Percentiles rank a stretch among this genome's conserved stretches.
Evolutionary conservation across 2,113 vertebrate genomes (phyloP).

Genomic region (Boleophthalmus pectinirostris): DNA sequence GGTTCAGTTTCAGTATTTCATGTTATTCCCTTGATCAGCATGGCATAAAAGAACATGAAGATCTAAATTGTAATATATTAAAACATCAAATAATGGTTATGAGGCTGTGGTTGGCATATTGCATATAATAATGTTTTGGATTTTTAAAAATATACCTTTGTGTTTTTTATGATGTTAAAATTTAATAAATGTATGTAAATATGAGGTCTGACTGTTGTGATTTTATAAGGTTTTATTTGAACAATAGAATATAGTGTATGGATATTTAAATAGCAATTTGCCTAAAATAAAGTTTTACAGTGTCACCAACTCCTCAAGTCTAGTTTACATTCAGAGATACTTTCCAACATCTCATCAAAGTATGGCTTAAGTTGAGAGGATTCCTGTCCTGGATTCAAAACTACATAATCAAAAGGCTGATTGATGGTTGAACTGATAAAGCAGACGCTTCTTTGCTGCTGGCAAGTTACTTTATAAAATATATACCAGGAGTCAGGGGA

Average conservation of each 20-base stretch:
- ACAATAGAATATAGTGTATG: neutral
- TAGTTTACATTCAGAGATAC: neutral
- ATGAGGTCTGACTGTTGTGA: neutral
- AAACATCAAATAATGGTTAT: slow-evolving; percentile 30
- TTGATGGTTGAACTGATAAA: slow-evolving; percentile 58
- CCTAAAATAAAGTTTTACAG: neutral
- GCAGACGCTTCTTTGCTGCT: slow-evolving; percentile 37
- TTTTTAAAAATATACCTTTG: slow-evolving; percentile 61
- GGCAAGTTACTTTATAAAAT: slow-evolving; percentile 17
- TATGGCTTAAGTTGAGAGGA: slow-evolving; percentile 64
- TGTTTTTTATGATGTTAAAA: slow-evolving; percentile 51
- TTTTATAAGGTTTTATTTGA: neutral
- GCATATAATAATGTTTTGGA: slow-evolving; percentile 29
- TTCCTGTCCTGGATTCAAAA: slow-evolving; percentile 48
- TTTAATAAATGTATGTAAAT: slow-evolving; percentile 56
- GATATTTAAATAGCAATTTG: neutral
- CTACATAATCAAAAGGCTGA: slow-evolving; percentile 38
- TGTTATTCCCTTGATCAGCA: neutral
- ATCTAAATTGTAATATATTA: neutral
- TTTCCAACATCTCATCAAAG: slow-evolving; percentile 61
- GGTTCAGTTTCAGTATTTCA: neutral
- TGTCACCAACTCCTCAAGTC: neutral
- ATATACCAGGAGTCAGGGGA: neutral
- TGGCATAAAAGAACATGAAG: neutral
- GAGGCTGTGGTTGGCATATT: slow-evolving; percentile 18